Percentiles rank a stretch among this genome's conserved stretches.
Conservation (phyloP, 2,888 invertebrate species). For the Leucania comma region DNA sequence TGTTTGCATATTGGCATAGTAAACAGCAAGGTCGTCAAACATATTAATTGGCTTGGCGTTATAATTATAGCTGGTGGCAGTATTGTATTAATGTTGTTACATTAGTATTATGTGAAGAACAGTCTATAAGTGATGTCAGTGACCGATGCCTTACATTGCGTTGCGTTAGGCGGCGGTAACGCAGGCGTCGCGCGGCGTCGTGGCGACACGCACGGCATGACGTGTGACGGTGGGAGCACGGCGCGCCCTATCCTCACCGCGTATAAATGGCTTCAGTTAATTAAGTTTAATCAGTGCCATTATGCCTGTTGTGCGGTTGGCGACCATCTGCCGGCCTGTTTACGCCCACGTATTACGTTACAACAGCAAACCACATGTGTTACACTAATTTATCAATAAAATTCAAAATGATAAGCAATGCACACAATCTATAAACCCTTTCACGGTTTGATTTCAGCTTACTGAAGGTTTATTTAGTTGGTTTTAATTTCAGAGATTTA, state of each 20-base stretch:
- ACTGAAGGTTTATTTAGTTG: neutral
- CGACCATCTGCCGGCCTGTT: constrained; percentile 85
- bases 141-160: constrained; percentile 76
- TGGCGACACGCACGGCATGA: constrained; percentile 57
- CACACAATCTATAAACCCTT: neutral
- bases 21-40: constrained; percentile 22
- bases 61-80: constrained; percentile 14
- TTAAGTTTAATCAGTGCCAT: constrained; percentile 90
- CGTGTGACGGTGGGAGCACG: constrained; percentile 63
- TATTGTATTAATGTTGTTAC: constrained; percentile 20
- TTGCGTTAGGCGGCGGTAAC: constrained; percentile 38
- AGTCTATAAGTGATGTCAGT: constrained; percentile 69
- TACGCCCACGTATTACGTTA: constrained; percentile 88
- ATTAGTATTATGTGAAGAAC: constrained; percentile 48
- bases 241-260: constrained; percentile 74
- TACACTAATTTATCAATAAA: constrained; percentile 69
- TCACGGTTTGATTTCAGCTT: constrained; percentile 4
- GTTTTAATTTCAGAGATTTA: constrained; percentile 18
- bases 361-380: constrained; percentile 69
- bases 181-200: constrained; percentile 41
- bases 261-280: constrained; percentile 90
- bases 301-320: constrained; percentile 74
- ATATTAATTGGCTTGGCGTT: constrained; percentile 19
- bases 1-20: constrained; percentile 23
- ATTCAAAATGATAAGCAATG: constrained; percentile 34